These are phyloP conservation scores for Rhineura floridana DNA, from an alignment of 2,113 vertebrate genomes.

Conservation along the genomic window DNA sequence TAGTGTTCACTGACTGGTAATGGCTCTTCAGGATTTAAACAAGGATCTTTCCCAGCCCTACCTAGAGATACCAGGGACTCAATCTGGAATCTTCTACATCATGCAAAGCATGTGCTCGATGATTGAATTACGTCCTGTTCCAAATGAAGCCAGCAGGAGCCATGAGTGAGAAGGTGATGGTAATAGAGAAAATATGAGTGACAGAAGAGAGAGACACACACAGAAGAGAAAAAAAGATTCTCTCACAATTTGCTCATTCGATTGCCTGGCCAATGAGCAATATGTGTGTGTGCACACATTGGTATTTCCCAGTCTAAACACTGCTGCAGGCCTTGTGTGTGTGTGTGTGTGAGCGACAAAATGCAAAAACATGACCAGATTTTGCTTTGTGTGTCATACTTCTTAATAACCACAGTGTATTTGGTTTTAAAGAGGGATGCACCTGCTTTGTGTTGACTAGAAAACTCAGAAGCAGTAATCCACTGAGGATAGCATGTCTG, in stretches of 20 bases:
- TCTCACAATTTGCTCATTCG: not conserved
- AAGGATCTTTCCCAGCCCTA: too few species aligned
- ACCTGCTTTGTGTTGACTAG: rapidly evolving
- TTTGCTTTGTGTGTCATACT: not conserved
- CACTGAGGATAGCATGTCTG: conserved; percentile 13
- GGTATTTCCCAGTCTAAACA: not conserved
- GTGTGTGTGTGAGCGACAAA: rapidly evolving
- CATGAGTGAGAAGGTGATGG: not conserved
- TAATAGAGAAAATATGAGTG: not conserved
- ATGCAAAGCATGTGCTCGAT: not conserved
- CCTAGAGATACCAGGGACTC: not conserved
- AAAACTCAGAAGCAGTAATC: conserved; percentile 44
- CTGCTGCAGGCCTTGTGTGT: not conserved
- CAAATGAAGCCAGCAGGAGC: not conserved
- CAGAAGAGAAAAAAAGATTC: not conserved
- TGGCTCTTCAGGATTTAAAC: not conserved
- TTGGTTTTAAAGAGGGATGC: conserved; percentile 13
- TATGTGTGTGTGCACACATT: not conserved
- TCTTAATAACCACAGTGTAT: not conserved
- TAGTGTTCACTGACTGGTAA: not conserved
- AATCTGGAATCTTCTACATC: not conserved
- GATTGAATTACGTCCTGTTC: not conserved
- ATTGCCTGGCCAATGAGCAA: not conserved
- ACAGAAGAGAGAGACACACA: not conserved
- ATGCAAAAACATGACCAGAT: not conserved